These are phyloP conservation scores for Amazona finschi DNA, from an alignment of 2,797 vertebrate species.

Conservation along the genomic window DNA sequence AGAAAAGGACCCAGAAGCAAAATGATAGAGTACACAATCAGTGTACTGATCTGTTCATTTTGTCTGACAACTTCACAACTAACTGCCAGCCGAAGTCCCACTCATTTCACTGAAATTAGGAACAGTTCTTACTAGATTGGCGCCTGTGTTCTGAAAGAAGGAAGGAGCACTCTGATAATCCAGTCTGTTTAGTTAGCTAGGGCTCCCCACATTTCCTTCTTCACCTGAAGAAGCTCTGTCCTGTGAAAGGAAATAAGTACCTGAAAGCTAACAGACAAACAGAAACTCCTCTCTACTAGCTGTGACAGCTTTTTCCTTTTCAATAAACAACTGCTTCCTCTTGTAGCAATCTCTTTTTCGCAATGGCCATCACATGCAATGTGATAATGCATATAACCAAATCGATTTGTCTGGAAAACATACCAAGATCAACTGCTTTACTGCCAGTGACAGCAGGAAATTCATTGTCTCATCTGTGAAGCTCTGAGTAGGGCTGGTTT, in stretches of 20 bases:
- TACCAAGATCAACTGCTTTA: background rate
- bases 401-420: background rate
- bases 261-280: background rate
- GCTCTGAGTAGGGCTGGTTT: background rate
- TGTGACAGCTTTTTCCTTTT: background rate
- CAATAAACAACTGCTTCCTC: background rate
- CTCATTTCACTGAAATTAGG: background rate
- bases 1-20: background rate
- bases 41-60: background rate
- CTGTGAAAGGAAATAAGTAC: background rate
- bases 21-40: background rate
- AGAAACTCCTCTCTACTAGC: background rate
- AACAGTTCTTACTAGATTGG: background rate
- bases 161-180: background rate
- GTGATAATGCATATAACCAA: conserved; percentile 25
- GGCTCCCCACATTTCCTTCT: background rate
- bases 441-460: background rate
- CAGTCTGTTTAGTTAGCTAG: background rate
- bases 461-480: background rate
- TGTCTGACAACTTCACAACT: background rate
- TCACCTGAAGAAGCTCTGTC: background rate
- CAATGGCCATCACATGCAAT: background rate
- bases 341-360: background rate
- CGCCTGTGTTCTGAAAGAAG: background rate
- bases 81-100: background rate